A percentile compares a stretch with the other conserved stretches of the same genome.
Evolutionary conservation across 2,888 invertebrate genomes (phyloP).

Genomic region (Drosophila atroscutellata): DNA sequence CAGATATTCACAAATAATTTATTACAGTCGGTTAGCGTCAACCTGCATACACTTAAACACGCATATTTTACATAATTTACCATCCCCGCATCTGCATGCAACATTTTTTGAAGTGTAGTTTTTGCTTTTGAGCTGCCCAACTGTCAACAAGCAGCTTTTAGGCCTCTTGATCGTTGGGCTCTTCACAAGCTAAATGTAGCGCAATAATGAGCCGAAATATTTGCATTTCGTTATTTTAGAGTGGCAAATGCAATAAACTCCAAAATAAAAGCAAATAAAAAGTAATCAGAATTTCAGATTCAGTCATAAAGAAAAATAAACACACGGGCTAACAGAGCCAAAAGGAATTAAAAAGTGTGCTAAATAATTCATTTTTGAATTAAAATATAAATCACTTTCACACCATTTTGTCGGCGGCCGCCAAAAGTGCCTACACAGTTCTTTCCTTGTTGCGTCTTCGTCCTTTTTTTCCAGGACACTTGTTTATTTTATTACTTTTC

Average conservation of each 20-base stretch:
- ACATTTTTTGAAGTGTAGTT: slow-evolving; percentile 36
- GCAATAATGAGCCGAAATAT: slow-evolving; percentile 73
- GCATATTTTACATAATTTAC: slow-evolving; percentile 37
- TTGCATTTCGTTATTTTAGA: slow-evolving; percentile 63
- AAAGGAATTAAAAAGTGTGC: slow-evolving; percentile 79
- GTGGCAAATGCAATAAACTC: slow-evolving; percentile 75
- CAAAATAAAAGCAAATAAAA: slow-evolving; percentile 73
- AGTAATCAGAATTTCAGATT: slow-evolving; percentile 81
- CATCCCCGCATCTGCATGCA: slow-evolving; percentile 35
- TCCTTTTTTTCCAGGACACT: slow-evolving; percentile 66
- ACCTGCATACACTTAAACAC: slow-evolving; percentile 20
- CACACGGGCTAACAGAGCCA: slow-evolving; percentile 50
- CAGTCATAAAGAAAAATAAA: slow-evolving; percentile 55
- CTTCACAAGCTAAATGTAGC: slow-evolving; percentile 72
- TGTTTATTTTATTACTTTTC: slow-evolving; percentile 79
- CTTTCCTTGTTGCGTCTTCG: slow-evolving; percentile 27
- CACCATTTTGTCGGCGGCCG: slow-evolving; percentile 73
- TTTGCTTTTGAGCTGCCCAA: slow-evolving; percentile 20
- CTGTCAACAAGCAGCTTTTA: slow-evolving; percentile 66
- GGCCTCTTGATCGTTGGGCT: slow-evolving; percentile 44
- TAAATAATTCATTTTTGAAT: slow-evolving; percentile 83
- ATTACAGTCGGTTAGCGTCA: background rate
- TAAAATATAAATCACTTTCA: slow-evolving; percentile 83
- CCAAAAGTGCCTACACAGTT: slow-evolving; percentile 17
- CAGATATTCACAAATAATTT: background rate